phyloP scores from a whole-genome alignment of 2,797 vertebrate genomes.

The Hydrolagus colliei region DNA sequence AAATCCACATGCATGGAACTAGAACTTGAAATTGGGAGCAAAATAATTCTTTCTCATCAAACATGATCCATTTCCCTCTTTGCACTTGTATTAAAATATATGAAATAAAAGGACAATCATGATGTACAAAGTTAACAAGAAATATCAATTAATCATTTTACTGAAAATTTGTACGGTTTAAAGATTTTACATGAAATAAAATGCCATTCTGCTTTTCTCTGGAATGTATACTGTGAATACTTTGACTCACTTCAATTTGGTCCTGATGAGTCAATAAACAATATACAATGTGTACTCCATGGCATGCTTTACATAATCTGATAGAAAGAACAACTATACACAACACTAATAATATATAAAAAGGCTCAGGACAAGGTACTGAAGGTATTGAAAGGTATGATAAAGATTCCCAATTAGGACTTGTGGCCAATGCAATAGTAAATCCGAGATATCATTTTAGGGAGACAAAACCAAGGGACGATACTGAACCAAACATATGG shows the following conservation, averaged over 20 bases:
- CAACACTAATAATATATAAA: slow-evolving; percentile 4
- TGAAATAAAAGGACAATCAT: slow-evolving; percentile 16
- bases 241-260: slow-evolving; percentile 17
- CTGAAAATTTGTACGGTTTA: background rate
- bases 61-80: background rate
- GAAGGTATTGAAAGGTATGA: background rate
- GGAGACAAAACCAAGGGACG: background rate
- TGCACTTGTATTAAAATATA: background rate
- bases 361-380: too few relatives aligned
- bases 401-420: slow-evolving; percentile 12
- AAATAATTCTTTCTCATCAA: background rate
- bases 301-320: background rate
- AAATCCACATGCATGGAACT: background rate
- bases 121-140: slow-evolving; percentile 8
- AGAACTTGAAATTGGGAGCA: background rate
- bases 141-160: background rate
- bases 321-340: background rate
- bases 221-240: slow-evolving; percentile 18
- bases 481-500: background rate
- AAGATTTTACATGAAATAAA: background rate
- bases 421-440: background rate
- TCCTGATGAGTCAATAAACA: slow-evolving; percentile 19
- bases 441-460: background rate
- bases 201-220: background rate
- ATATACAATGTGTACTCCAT: background rate